These are phyloP conservation scores for Barbus barbus DNA, from an alignment of 2,113 vertebrate genomes.

Conservation along the genomic window DNA sequence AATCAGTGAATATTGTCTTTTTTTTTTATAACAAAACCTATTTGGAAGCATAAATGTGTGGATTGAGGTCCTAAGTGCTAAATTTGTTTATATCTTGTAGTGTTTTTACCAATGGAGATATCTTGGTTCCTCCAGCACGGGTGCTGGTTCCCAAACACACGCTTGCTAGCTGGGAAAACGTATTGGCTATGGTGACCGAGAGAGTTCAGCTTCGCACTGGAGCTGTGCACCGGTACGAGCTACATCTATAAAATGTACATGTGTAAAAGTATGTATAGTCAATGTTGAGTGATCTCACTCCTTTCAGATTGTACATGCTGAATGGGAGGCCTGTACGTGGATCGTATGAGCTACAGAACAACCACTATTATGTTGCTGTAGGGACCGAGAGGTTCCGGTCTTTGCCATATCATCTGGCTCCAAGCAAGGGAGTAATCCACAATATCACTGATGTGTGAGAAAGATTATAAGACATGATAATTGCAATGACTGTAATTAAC, in stretches of 20 bases:
- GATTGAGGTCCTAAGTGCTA: not conserved
- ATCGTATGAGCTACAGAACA: conserved; percentile 63
- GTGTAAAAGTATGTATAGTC: not conserved
- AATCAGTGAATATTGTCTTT: not conserved
- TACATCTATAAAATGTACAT: not conserved
- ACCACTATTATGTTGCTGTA: conserved; percentile 65
- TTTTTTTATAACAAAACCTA: not conserved
- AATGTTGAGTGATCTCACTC: not conserved
- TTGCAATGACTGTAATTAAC: not conserved
- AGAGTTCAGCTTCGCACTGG: conserved; percentile 71
- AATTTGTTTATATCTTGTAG: conserved; percentile 57
- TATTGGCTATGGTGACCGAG: conserved; percentile 73
- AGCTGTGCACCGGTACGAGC: conserved; percentile 65
- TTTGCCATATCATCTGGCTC: conserved; percentile 59
- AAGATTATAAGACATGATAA: not conserved
- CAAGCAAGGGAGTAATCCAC: conserved; percentile 27
- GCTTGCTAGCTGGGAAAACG: conserved; percentile 70
- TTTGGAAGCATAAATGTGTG: not conserved
- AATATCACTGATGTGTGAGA: conserved; percentile 13
- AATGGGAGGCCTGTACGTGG: conserved; percentile 57
- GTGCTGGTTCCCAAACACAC: conserved; percentile 76
- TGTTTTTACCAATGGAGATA: conserved; percentile 77
- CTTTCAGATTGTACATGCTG: conserved; percentile 61
- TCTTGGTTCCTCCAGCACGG: conserved; percentile 67
- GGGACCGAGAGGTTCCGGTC: conserved; percentile 65